A percentile compares a stretch with the other conserved stretches of the same genome.
Conservation (phyloP, 2,888 invertebrate species). For the Gastrophysa polygoni region DNA sequence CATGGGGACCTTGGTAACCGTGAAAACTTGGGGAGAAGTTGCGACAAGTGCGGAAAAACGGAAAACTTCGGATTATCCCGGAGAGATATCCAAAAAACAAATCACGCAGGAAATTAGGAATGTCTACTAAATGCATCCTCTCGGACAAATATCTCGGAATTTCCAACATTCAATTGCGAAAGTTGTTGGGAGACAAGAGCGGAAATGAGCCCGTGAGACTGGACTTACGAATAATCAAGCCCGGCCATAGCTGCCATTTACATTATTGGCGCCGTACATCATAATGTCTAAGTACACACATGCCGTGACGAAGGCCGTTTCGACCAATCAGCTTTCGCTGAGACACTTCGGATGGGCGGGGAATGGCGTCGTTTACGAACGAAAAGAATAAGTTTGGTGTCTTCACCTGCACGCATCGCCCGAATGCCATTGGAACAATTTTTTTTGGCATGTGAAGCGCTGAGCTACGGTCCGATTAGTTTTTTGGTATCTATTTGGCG, state of each 20-base stretch:
- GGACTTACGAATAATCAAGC: slow-evolving; percentile 13
- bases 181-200: background rate
- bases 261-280: slow-evolving; percentile 32
- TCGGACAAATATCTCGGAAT: too few relatives aligned
- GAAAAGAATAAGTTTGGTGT: slow-evolving; percentile 14
- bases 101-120: too few relatives aligned
- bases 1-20: too few relatives aligned
- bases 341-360: slow-evolving; percentile 42
- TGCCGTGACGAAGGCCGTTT: slow-evolving; percentile 39
- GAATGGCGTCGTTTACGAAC: slow-evolving; percentile 22
- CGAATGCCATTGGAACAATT: too few relatives aligned
- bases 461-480: too few relatives aligned
- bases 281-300: slow-evolving; percentile 43
- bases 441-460: too few relatives aligned
- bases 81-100: too few relatives aligned
- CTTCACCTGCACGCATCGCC: slow-evolving; percentile 10
- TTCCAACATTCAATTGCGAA: background rate
- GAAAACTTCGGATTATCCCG: too few relatives aligned
- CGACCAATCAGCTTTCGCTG: slow-evolving; percentile 36
- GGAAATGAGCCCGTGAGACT: background rate
- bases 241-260: slow-evolving; percentile 6
- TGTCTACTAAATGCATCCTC: too few relatives aligned
- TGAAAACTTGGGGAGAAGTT: too few relatives aligned
- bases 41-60: too few relatives aligned
- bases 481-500: too few relatives aligned